Base-by-base conservation (phyloP, 2,888 invertebrate genomes). In the Drosophila parthenogenetica region DNA sequence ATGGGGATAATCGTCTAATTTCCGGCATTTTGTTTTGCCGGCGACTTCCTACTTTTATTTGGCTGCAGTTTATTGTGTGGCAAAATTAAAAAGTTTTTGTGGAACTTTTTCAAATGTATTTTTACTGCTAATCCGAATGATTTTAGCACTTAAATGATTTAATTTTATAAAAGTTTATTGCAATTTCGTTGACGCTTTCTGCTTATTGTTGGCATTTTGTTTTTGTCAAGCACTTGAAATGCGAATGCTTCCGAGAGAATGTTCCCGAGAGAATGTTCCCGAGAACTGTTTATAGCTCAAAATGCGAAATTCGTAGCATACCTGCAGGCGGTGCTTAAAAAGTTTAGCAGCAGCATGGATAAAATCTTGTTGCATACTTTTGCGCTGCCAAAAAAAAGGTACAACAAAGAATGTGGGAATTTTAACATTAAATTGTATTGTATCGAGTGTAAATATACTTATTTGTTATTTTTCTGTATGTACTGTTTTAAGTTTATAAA, bases 11-110 rank as follows among this genome's bases (percentile, higher is more conserved):
- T 73, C 75, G 73, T n/a, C 69, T 69, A 71, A 84, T 84, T 81
- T 87, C 87, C 83, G 87, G 77, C 65, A 72, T 67, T 81, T 81
- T 84, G 69, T 84, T 65, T 60, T 65, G 42, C 17, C 16, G 39
- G 5, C 46, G 40, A 35, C 67, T 37, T 39, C 14, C 25, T 48
- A 29, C n/a, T 59, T 14, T 17, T 40, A 37, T 8, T 42, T 42
- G 37, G 11, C 10, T 22, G 37, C 50, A 49, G 22, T 42, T 61
- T 22, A 42, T 50, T 59, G 53, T 19, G 51, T 19, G 62, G 61
- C 10, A 32, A 25, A 19, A 50, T 58, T 10, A 32, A 25, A 19
- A 69, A 55, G 45, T 42, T 76, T 57, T 58, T 10, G 8, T 11
- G 11, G 2, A 19, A 16, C 43, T 37, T 45, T 45, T 43, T 40